Conservation (phyloP, 2,113 vertebrate species). For the Myotis lucifugus region DNA sequence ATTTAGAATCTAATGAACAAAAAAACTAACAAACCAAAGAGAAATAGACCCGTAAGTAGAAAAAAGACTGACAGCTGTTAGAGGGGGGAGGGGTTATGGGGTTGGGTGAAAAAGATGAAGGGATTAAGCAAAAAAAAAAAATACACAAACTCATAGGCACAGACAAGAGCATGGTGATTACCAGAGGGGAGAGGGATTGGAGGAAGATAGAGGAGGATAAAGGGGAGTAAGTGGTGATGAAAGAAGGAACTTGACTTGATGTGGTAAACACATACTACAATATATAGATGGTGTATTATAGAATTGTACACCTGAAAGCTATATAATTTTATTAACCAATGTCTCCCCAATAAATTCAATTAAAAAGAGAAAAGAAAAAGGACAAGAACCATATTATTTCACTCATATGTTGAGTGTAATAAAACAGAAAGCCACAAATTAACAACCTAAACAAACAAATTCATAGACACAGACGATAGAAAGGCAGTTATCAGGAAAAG, state of each 20-base stretch:
- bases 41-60: background rate
- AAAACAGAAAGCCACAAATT: background rate
- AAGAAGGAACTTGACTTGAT: background rate
- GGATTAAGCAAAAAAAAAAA: background rate
- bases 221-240: background rate
- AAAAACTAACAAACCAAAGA: background rate
- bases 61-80: background rate
- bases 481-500: background rate
- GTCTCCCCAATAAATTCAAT: background rate
- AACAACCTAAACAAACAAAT: background rate
- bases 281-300: background rate
- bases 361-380: background rate
- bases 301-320: background rate
- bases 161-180: background rate
- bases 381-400: background rate
- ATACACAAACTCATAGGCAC: background rate
- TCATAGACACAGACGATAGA: background rate
- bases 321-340: background rate
- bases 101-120: background rate
- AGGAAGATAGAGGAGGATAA: background rate
- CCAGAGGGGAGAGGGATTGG: background rate
- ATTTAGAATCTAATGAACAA: background rate
- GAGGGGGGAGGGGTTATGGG: rapidly evolving
- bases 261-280: background rate
- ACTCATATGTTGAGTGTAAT: background rate